phyloP scores from a whole-genome alignment of 2,797 vertebrate genomes.

The Kryptopterus vitreolus region DNA sequence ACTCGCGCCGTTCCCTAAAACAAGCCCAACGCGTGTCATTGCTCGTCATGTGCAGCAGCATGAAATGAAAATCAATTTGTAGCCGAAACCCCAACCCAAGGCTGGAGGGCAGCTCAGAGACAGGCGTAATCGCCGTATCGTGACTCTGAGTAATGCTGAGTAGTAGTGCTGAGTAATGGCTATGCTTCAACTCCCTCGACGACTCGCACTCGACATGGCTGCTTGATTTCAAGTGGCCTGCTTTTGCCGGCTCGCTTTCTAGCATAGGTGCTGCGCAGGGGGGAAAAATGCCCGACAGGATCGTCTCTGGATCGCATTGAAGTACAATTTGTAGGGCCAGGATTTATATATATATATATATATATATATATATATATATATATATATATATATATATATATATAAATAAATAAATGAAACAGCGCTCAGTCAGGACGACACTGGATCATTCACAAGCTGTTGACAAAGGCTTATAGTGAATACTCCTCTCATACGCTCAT shows the following conservation, averaged over 20 bases:
- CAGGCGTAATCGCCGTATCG: conserved; percentile 21
- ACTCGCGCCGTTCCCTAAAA: neutral
- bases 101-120: conserved; percentile 9
- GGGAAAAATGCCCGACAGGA: neutral
- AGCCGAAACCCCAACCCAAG: conserved; percentile 1
- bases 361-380: too few relatives aligned
- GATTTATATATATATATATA: too few relatives aligned
- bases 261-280: too few relatives aligned
- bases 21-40: conserved; percentile 61
- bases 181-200: neutral
- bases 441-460: neutral
- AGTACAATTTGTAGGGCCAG: too few relatives aligned
- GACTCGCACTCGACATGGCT: conserved; percentile 14
- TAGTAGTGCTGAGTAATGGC: neutral
- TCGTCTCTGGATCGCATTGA: neutral
- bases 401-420: neutral
- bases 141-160: too few relatives aligned
- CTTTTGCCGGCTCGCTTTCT: conserved; percentile 5
- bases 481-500: neutral
- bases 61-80: conserved; percentile 50
- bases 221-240: conserved; percentile 13
- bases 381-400: too few relatives aligned
- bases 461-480: neutral
- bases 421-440: neutral
- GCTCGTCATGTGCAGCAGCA: conserved; percentile 49